Base-by-base conservation (phyloP, 35 echinoderm and acorn worm species). In the Chiridota heheva region DNA sequence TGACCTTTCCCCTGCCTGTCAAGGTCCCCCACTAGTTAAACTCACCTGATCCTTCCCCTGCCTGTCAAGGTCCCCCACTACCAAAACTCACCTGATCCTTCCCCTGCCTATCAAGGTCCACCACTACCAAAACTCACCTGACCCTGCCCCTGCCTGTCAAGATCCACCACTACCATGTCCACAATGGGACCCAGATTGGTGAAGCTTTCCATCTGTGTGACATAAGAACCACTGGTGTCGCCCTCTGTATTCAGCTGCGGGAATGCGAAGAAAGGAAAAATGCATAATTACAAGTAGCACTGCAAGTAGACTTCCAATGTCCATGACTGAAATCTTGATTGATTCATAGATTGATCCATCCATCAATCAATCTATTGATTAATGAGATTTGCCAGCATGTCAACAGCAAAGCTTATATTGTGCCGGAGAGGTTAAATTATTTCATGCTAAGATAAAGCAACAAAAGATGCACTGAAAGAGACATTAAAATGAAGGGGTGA, bases 1-100 rank as follows among this genome's bases (percentile, higher is more conserved):
- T n/a, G n/a, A n/a, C n/a, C n/a, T n/a, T n/a, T n/a, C n/a, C n/a
- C n/a, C n/a, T n/a, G n/a, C n/a, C n/a, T n/a, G n/a, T n/a, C n/a
- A n/a, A n/a, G n/a, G n/a, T n/a, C n/a, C n/a, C n/a, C n/a, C n/a
- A n/a, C n/a, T n/a, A n/a, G n/a, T n/a, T n/a, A n/a, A n/a, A n/a
- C n/a, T n/a, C n/a, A n/a, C n/a, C n/a, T n/a, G n/a, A n/a, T n/a
- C n/a, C n/a, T n/a, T n/a, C n/a, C n/a, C n/a, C n/a, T n/a, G n/a
- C n/a, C n/a, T n/a, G n/a, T n/a, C n/a, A n/a, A n/a, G n/a, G n/a
- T n/a, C n/a, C n/a, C n/a, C n/a, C n/a, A n/a, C n/a, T n/a, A n/a
- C n/a, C n/a, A n/a, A n/a, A n/a, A 48, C 86, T 79, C 63, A 96
- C 92, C 92, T 96, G 93, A 26, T 88, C 93, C 57, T 96, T 87